These are phyloP conservation scores for Leptatherina wallacei DNA, from an alignment of 2,797 vertebrate genomes.

Conservation along the genomic window DNA sequence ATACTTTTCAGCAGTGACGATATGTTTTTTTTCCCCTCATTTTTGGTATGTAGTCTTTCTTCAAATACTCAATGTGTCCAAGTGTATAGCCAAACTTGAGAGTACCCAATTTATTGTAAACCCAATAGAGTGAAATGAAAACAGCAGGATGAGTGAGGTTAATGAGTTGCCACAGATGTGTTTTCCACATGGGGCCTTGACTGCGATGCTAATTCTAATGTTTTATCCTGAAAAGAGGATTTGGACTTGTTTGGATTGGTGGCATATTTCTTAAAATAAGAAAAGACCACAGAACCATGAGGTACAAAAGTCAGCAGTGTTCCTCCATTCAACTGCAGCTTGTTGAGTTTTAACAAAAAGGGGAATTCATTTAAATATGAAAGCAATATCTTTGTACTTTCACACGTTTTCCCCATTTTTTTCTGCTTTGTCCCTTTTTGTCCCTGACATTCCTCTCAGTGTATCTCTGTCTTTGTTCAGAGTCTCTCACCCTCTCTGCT, in stretches of 20 bases:
- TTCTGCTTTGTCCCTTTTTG: slow-evolving; percentile 23
- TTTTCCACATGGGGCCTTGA: slow-evolving; percentile 49
- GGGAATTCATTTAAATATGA: slow-evolving; percentile 39
- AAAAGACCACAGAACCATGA: slow-evolving; percentile 26
- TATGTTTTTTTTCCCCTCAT: background rate
- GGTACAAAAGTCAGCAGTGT: slow-evolving; percentile 37
- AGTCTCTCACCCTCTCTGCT: slow-evolving; percentile 58
- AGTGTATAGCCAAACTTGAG: background rate
- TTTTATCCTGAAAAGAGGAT: slow-evolving; percentile 34
- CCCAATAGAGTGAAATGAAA: slow-evolving; percentile 43
- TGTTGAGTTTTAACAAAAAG: slow-evolving; percentile 33
- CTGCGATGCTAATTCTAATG: slow-evolving; percentile 48
- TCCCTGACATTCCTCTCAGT: slow-evolving; percentile 31
- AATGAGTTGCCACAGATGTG: slow-evolving; percentile 67
- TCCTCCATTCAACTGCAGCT: slow-evolving; percentile 37
- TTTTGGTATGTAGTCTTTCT: background rate
- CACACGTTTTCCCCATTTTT: background rate
- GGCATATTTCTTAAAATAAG: slow-evolving; percentile 34
- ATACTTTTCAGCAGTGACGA: background rate
- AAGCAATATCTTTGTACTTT: slow-evolving; percentile 1
- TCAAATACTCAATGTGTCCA: background rate
- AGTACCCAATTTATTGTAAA: slow-evolving; percentile 7
- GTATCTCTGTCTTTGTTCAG: slow-evolving; percentile 52
- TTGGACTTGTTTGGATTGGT: slow-evolving; percentile 16
- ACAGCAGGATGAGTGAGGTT: slow-evolving; percentile 52